Evolutionary conservation across 35 echinoderm and acorn worm genomes (phyloP), one percentile per base, ranked within the genome.

Genomic region (Ptychodera flava): DNA sequence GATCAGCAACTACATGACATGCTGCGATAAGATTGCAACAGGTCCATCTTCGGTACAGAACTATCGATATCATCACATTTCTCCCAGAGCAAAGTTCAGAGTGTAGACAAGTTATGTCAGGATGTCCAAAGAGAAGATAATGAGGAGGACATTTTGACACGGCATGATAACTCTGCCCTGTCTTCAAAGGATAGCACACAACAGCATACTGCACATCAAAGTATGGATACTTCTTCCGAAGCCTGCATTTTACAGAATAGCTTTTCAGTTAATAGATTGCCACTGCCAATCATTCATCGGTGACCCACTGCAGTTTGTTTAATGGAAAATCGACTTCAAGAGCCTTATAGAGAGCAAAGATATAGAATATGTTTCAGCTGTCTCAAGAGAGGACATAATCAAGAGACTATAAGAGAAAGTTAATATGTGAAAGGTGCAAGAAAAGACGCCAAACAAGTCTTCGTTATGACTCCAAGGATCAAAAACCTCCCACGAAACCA

Each of bases 351-450:
- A 80, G 0, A 34, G 36, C 22, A 30, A 34, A 16, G 86, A 34
- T 79, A 83, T 83, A 82, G 35, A 31, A 53, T 91, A 31, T 91
- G 93, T 77, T 94, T 91, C 86, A 90, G 93, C 15, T 94, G 93
- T 87, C 89, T 94, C 27, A 75, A 86, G 16, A 91, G 76, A 31
- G 93, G 93, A 0, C 93, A 94, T 45, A 32, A 38, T 36, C 86
- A 27, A 91, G 86, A 38, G 84, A 91, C 28, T 94, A 86, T 36
- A 91, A 85, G 76, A 52, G 45, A 28, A 85, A 86, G 38, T 83
- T 53, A 37, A 94, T 78, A 0, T 91, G 93, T 35, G 28, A 91
- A 33, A 87, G 31, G 35, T 94, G 89, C 85, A 91, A 83, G 31
- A 84, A 79, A 37, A 38, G 89, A 16, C 92, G 90, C 76, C 89